phyloP scores from a whole-genome alignment of 2,888 invertebrate genomes.

The Belgica antarctica region DNA sequence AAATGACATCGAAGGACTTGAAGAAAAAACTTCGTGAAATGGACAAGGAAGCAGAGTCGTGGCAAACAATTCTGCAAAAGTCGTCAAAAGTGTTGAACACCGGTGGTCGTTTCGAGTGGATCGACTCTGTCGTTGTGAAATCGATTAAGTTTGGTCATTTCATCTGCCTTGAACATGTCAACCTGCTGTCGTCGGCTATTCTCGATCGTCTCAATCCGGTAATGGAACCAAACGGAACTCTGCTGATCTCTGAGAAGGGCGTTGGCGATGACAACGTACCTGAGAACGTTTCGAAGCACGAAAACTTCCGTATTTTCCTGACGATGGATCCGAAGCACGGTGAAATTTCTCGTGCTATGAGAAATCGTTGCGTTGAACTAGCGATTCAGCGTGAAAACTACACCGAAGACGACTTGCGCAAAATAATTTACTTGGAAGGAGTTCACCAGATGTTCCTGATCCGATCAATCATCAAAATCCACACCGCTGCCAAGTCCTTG shows the following conservation, averaged over 20 bases:
- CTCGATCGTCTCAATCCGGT: slow-evolving; percentile 93
- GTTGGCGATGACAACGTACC: slow-evolving; percentile 68
- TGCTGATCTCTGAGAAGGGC: slow-evolving; percentile 90
- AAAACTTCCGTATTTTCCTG: slow-evolving; percentile 88
- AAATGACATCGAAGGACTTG: not conserved
- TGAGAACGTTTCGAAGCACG: slow-evolving; percentile 76
- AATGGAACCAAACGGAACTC: slow-evolving; percentile 86
- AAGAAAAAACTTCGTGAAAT: not conserved
- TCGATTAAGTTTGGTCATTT: slow-evolving; percentile 79
- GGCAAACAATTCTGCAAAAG: slow-evolving; percentile 48
- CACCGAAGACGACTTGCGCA: slow-evolving; percentile 56
- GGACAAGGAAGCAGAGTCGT: slow-evolving; percentile 44
- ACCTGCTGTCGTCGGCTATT: slow-evolving; percentile 94
- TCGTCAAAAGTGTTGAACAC: slow-evolving; percentile 65
- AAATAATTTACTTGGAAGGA: slow-evolving; percentile 58
- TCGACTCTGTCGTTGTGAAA: slow-evolving; percentile 83
- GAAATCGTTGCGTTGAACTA: slow-evolving; percentile 95
- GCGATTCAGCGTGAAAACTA: slow-evolving; percentile 53
- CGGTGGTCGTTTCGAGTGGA: slow-evolving; percentile 92
- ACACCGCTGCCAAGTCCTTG: slow-evolving; percentile 51
- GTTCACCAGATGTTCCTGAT: slow-evolving; percentile 54
- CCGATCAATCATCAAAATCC: slow-evolving; percentile 57
- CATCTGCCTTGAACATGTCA: slow-evolving; percentile 87
- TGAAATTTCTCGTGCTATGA: slow-evolving; percentile 96
- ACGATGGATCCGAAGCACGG: slow-evolving; percentile 94